phyloP scores from a whole-genome alignment of 2,113 vertebrate species.

The Nannobrachium achirus region DNA sequence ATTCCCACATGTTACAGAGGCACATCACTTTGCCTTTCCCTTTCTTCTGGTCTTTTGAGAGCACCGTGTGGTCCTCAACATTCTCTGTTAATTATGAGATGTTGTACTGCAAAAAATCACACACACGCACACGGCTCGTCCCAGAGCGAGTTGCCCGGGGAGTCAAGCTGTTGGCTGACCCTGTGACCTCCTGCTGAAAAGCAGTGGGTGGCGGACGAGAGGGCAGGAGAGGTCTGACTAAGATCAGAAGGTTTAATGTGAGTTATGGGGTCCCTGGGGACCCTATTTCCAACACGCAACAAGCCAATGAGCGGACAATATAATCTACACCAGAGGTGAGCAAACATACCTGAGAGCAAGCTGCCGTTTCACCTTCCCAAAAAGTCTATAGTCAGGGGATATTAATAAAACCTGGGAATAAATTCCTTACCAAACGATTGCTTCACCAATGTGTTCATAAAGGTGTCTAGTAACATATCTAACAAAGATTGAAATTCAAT shows the following conservation, averaged over 20 bases:
- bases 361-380: no score
- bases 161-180: constrained; percentile 13
- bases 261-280: constrained; percentile 33
- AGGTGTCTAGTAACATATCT: no score
- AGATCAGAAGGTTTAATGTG: constrained; percentile 57
- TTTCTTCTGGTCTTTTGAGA: not conserved
- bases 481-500: no score
- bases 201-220: constrained; percentile 29
- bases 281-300: constrained; percentile 15
- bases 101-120: constrained; percentile 8
- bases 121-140: constrained; percentile 40
- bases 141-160: constrained; percentile 22
- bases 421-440: no score
- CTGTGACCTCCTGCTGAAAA: constrained; percentile 13
- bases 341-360: not conserved
- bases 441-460: no score
- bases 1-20: not conserved
- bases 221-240: constrained; percentile 31
- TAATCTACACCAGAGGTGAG: constrained; percentile 11
- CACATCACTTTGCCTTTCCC: no score
- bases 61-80: not conserved
- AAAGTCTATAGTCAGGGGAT: no score
- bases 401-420: no score
- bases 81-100: no score
- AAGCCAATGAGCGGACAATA: not conserved